Evolutionary conservation across 2,113 vertebrate species (phyloP).

Genomic region (Bufo gargarizans): DNA sequence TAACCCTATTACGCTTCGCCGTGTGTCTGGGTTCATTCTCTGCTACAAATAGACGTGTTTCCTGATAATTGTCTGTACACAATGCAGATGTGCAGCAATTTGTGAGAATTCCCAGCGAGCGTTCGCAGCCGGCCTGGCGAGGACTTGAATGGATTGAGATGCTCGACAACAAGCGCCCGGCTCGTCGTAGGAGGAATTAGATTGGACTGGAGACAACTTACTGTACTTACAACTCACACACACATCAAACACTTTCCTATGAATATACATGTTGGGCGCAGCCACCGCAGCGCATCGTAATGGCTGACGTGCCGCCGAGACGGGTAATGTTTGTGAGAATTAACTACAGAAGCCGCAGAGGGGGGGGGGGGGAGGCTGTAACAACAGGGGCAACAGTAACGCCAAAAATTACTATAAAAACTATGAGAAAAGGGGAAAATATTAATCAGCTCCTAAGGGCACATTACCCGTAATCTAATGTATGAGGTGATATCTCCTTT

Average conservation of each 20-base stretch:
- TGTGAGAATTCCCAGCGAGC: neutral
- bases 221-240: neutral
- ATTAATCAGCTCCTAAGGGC: too few species aligned
- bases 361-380: too few species aligned
- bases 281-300: neutral
- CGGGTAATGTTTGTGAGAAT: neutral
- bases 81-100: slow-evolving; percentile 19
- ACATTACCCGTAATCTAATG: too few species aligned
- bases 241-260: slow-evolving; percentile 5
- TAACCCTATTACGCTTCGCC: neutral
- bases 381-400: too few species aligned
- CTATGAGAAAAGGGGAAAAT: too few species aligned
- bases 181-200: neutral
- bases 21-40: neutral
- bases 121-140: neutral
- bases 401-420: too few species aligned
- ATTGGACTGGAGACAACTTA: slow-evolving; percentile 16
- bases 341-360: neutral
- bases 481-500: too few species aligned
- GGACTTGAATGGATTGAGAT: neutral
- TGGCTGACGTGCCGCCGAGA: neutral
- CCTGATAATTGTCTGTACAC: slow-evolving; percentile 33
- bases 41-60: neutral
- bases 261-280: slow-evolving; percentile 18
- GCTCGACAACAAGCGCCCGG: neutral